Conservation (phyloP, 2,113 vertebrate species). For the Osmerus eperlanus region DNA sequence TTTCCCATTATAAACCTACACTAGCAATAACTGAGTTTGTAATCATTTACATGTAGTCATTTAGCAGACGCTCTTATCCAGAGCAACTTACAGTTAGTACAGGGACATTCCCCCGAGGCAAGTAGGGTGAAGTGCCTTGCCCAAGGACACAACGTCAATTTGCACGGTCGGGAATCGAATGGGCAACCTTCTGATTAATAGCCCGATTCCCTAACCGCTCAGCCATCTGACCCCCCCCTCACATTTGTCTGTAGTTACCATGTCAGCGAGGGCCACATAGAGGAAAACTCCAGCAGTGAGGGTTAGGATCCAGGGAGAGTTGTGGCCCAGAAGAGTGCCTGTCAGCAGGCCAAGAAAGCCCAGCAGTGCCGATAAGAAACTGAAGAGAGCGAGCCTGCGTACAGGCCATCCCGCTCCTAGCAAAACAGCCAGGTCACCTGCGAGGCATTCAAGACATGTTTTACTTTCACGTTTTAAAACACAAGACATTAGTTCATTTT, state of each 20-base stretch:
- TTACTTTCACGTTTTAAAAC: neutral
- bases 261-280: slow-evolving; percentile 79
- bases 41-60: too few relatives aligned
- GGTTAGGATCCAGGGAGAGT: slow-evolving; percentile 78
- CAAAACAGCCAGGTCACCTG: slow-evolving; percentile 80
- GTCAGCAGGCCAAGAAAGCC: slow-evolving; percentile 64
- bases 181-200: too few relatives aligned
- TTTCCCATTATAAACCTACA: neutral
- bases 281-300: slow-evolving; percentile 80
- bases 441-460: neutral
- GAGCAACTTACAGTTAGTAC: too few relatives aligned
- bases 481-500: too few relatives aligned
- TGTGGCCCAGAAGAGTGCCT: slow-evolving; percentile 66
- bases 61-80: too few relatives aligned
- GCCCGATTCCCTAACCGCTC: too few relatives aligned
- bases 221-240: too few relatives aligned
- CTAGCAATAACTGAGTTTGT: too few relatives aligned
- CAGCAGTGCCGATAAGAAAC: slow-evolving; percentile 71
- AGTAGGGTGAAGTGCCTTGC: too few relatives aligned
- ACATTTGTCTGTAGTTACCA: slow-evolving; percentile 58
- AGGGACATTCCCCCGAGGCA: too few relatives aligned
- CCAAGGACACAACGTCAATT: too few relatives aligned
- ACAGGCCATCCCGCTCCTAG: slow-evolving; percentile 69
- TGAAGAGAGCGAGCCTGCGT: slow-evolving; percentile 62
- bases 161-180: too few relatives aligned